Evolutionary conservation across 2,888 invertebrate genomes (phyloP).

Genomic region (Balanococcus diminutus): DNA sequence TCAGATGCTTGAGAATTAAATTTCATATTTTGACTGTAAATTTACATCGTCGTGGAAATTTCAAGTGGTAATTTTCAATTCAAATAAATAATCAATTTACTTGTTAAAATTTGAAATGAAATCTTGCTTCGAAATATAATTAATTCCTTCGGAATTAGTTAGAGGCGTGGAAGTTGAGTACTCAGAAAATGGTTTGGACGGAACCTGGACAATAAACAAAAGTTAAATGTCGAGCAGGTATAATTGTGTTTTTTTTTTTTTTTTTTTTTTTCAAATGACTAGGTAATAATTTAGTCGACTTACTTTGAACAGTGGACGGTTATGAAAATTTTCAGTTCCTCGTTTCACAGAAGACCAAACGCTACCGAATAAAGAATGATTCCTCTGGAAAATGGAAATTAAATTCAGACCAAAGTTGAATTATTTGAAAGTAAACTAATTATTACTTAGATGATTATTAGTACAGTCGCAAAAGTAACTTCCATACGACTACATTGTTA

Average conservation of each 20-base stretch:
- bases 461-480: too few species aligned
- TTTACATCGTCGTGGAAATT: not conserved
- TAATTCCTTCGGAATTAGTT: constrained; percentile 15
- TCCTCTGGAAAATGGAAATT: constrained; percentile 72
- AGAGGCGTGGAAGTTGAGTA: not conserved
- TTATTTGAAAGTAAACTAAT: not conserved
- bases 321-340: constrained; percentile 67
- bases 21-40: not conserved
- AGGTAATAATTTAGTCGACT: constrained; percentile 59
- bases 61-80: not conserved
- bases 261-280: not conserved
- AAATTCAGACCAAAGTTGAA: not conserved
- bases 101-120: constrained; percentile 39
- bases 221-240: not conserved
- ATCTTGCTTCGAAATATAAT: constrained; percentile 33
- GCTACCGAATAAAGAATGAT: constrained; percentile 93
- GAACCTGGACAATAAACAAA: not conserved
- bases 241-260: too few species aligned
- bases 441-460: too few species aligned
- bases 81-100: not conserved
- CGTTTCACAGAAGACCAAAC: constrained; percentile 93
- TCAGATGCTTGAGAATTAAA: constrained; percentile 21
- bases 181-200: not conserved
- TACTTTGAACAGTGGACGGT: constrained; percentile 66
- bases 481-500: too few species aligned